Conservation (phyloP, 2,113 vertebrate genomes). For the Nerophis ophidion region DNA sequence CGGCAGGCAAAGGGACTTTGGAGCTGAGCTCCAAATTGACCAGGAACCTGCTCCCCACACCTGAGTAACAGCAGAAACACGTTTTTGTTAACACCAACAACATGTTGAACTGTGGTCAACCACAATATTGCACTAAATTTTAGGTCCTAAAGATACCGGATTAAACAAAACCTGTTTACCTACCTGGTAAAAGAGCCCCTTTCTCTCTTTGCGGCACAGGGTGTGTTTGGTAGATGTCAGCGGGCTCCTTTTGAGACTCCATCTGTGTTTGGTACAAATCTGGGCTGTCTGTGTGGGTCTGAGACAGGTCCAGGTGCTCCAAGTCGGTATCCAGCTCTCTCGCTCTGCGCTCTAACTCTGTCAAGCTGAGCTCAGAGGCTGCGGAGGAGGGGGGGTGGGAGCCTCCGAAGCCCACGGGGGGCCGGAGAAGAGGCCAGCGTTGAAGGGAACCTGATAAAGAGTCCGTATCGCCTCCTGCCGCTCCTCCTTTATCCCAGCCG, state of each 20-base stretch:
- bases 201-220: conserved; percentile 60
- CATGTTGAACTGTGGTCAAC: background rate
- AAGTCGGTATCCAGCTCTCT: conserved; percentile 62
- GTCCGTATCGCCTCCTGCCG: conserved; percentile 49
- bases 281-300: conserved; percentile 40
- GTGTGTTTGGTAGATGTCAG: conserved; percentile 58
- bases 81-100: no score
- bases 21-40: conserved; percentile 58
- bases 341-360: conserved; percentile 67
- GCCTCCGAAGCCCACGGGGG: conserved; percentile 72
- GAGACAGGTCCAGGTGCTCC: conserved; percentile 60
- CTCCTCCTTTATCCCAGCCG: conserved; percentile 47
- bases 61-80: conserved; percentile 31
- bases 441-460: conserved; percentile 64
- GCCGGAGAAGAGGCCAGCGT: conserved; percentile 71
- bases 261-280: conserved; percentile 38
- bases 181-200: conserved; percentile 41
- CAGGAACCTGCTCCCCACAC: conserved; percentile 51
- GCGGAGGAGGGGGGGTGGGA: conserved; percentile 71
- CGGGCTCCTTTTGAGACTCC: conserved; percentile 52
- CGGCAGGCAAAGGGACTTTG: conserved; percentile 17
- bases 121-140: background rate
- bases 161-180: background rate
- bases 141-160: background rate
- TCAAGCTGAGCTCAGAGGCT: conserved; percentile 70